Percentiles rank a stretch among this genome's conserved stretches.
Conservation (phyloP, 2,113 vertebrate species). For the Coreoperca whiteheadi region DNA sequence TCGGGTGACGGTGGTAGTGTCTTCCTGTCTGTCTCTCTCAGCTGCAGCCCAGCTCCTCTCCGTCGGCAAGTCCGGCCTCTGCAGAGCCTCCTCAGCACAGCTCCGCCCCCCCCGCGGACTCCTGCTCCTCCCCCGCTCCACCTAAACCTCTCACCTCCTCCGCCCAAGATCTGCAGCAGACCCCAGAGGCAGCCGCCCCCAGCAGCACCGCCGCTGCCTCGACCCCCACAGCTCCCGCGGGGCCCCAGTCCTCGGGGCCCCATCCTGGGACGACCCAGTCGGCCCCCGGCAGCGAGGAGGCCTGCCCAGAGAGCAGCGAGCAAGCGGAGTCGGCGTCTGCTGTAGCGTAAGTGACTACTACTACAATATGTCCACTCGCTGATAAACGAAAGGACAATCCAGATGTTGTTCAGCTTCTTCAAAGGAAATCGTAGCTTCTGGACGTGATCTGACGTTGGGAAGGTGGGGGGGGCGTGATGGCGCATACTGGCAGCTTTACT, state of each 20-base stretch:
- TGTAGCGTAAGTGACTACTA: conserved; percentile 22
- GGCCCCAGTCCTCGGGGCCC: neutral
- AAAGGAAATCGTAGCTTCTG: too few relatives aligned
- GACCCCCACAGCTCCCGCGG: neutral
- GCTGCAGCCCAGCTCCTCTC: conserved; percentile 67
- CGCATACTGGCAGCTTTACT: too few relatives aligned
- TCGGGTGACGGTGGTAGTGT: neutral
- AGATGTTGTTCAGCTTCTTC: too few relatives aligned
- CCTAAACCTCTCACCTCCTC: conserved; percentile 32
- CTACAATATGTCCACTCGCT: neutral
- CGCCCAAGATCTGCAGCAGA: conserved; percentile 39
- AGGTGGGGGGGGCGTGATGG: too few relatives aligned
- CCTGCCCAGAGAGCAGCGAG: neutral
- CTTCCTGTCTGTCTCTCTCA: neutral
- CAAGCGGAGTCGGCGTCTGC: neutral
- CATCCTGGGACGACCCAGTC: neutral
- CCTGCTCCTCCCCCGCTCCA: conserved; percentile 4
- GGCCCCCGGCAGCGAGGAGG: neutral
- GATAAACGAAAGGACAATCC: too few relatives aligned
- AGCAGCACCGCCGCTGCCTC: neutral
- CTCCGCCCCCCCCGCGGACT: conserved; percentile 16
- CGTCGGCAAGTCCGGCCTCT: conserved; percentile 33
- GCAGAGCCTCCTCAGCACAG: conserved; percentile 39
- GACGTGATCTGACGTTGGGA: too few relatives aligned
- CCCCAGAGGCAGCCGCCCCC: conserved; percentile 11